phyloP scores from a whole-genome alignment of 2,113 vertebrate genomes.

The Ochotona princeps region DNA sequence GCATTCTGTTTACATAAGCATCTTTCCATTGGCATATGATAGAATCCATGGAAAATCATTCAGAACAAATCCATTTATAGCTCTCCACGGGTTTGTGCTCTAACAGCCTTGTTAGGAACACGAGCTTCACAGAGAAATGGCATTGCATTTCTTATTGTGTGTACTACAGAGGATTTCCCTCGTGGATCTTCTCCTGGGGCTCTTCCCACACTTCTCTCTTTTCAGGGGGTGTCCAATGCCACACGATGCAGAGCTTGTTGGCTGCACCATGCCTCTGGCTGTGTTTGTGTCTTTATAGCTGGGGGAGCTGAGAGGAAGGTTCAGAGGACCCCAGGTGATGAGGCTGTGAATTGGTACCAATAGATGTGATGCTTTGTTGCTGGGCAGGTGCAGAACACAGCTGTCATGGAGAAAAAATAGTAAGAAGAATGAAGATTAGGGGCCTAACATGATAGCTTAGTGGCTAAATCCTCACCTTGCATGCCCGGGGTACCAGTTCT shows the following conservation, averaged over 20 bases:
- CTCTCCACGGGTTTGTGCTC: not conserved
- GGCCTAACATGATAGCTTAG: no score
- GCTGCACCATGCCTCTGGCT: not conserved
- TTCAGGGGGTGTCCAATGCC: not conserved
- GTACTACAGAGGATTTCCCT: not conserved
- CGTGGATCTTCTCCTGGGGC: not conserved
- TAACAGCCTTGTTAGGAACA: conserved; percentile 41
- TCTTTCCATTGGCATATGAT: conserved; percentile 46
- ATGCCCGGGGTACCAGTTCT: no score
- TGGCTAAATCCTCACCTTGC: no score
- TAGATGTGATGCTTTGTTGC: not conserved
- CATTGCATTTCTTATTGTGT: not conserved
- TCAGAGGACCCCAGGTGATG: not conserved
- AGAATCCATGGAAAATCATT: conserved; percentile 48
- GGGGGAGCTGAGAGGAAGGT: not conserved
- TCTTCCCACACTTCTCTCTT: not conserved
- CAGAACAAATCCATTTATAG: conserved; percentile 49
- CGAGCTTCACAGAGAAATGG: conserved; percentile 17
- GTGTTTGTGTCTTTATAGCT: not conserved
- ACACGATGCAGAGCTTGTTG: not conserved
- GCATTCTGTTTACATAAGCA: conserved; percentile 31
- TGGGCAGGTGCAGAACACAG: not conserved
- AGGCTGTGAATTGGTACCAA: not conserved
- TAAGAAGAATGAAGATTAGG: not conserved
- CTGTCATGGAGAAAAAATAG: not conserved